A percentile compares a stretch with the other conserved stretches of the same genome.
Evolutionary conservation across 1,140 invertebrate genomes (phyloP).

Genomic region (Hormaphis cornu): DNA sequence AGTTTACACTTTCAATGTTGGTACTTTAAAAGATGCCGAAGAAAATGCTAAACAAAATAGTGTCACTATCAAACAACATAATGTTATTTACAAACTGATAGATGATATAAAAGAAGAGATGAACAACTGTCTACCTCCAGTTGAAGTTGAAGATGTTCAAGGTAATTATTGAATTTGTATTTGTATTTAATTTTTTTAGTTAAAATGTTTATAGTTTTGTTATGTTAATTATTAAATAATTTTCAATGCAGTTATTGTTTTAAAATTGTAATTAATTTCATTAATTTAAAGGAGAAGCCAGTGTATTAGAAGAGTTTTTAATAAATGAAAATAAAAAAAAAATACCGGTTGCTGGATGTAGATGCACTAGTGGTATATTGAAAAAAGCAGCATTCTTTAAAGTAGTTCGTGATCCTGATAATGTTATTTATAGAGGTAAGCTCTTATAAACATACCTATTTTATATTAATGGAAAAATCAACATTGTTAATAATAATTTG

Average conservation of each 20-base stretch:
- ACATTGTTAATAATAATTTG: background rate
- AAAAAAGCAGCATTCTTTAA: slow-evolving; percentile 59
- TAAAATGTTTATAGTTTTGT: background rate
- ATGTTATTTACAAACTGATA: slow-evolving; percentile 85
- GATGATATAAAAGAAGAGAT: slow-evolving; percentile 79
- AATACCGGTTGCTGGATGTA: slow-evolving; percentile 76
- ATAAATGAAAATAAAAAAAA: slow-evolving; percentile 74
- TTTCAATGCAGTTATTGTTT: background rate
- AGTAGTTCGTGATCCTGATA: slow-evolving; percentile 54
- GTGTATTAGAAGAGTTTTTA: slow-evolving; percentile 72
- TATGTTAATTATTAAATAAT: background rate
- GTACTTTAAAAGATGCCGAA: slow-evolving; percentile 46
- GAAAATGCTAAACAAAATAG: slow-evolving; percentile 47
- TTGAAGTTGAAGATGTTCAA: slow-evolving; percentile 63
- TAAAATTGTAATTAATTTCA: background rate
- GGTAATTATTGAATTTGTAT: slow-evolving; percentile 45
- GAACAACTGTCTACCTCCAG: slow-evolving; percentile 57
- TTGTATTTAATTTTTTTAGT: background rate
- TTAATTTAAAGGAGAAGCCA: slow-evolving; percentile 62
- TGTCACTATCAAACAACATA: slow-evolving; percentile 58
- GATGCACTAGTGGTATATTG: slow-evolving; percentile 68
- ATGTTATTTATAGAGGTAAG: slow-evolving; percentile 65
- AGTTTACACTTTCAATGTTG: slow-evolving; percentile 80
- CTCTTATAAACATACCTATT: no score
- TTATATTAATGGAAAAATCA: slow-evolving; percentile 6